Conservation (phyloP, 2,888 invertebrate genomes). For the Oscheius myriophilus region DNA sequence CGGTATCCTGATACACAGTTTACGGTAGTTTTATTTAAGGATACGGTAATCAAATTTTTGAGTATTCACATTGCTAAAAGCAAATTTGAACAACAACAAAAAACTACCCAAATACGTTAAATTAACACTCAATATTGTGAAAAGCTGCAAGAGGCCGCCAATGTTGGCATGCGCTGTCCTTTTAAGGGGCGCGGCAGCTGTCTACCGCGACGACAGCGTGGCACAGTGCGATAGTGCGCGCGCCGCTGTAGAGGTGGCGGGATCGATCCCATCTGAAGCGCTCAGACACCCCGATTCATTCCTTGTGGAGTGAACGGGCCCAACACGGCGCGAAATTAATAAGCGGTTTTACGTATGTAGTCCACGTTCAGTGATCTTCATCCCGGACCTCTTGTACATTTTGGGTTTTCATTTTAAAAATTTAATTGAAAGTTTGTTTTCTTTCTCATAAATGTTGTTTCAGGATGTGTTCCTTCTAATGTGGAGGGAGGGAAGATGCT, state of each 20-base stretch:
- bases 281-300: constrained; percentile 2
- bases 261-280: background rate
- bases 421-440: background rate
- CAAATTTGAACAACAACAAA: no score
- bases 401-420: background rate
- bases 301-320: constrained; percentile 1
- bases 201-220: background rate
- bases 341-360: constrained; percentile 4
- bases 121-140: no score
- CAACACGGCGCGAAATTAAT: background rate
- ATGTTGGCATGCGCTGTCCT: no score
- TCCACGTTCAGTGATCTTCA: background rate
- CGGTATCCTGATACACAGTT: no score
- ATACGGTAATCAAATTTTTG: no score
- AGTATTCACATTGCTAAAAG: background rate
- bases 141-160: no score
- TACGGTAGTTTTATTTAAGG: no score
- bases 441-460: constrained; percentile 1
- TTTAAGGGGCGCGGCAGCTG: no score
- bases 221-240: background rate
- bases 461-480: constrained; percentile 57
- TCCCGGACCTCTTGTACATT: constrained; percentile 1
- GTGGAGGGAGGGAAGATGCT: constrained; percentile 41
- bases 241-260: background rate
- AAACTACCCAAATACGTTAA: no score